Evolutionary conservation across 2,797 vertebrate species (phyloP).

Genomic region (Myiothlypis coronata): DNA sequence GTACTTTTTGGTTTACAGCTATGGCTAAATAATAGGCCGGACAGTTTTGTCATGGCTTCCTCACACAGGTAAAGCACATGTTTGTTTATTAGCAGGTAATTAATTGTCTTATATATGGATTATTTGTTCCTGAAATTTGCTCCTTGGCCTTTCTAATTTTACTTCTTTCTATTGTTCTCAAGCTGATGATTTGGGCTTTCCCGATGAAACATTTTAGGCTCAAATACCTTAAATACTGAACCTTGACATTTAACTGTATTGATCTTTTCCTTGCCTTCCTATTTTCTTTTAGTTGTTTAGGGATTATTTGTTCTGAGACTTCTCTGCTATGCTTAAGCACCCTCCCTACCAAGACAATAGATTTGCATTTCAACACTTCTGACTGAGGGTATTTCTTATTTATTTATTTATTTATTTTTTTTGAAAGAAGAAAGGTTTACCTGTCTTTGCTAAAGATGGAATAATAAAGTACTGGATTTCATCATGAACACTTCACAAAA

Average conservation of each 20-base stretch:
- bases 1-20: neutral
- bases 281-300: conserved; percentile 26
- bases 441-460: neutral
- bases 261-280: neutral
- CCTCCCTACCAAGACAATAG: neutral
- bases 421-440: neutral
- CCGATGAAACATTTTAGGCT: conserved; percentile 16
- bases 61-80: neutral
- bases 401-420: neutral
- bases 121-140: neutral
- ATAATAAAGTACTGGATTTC: neutral
- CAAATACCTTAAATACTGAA: conserved; percentile 38
- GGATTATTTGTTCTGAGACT: conserved; percentile 14
- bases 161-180: neutral
- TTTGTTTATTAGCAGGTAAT: neutral
- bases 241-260: conserved; percentile 42
- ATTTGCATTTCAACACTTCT: conserved; percentile 1
- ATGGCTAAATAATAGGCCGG: neutral
- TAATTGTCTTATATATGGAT: neutral
- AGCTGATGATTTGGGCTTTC: conserved; percentile 12
- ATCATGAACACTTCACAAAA: neutral
- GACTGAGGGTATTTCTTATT: neutral
- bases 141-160: conserved; percentile 4
- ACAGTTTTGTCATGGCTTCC: neutral
- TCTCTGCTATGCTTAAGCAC: neutral